A percentile compares a stretch with the other conserved stretches of the same genome.
These are phyloP conservation scores for Apocheima hispidaria DNA, from an alignment of 2,888 invertebrate genomes.

Conservation along the genomic window DNA sequence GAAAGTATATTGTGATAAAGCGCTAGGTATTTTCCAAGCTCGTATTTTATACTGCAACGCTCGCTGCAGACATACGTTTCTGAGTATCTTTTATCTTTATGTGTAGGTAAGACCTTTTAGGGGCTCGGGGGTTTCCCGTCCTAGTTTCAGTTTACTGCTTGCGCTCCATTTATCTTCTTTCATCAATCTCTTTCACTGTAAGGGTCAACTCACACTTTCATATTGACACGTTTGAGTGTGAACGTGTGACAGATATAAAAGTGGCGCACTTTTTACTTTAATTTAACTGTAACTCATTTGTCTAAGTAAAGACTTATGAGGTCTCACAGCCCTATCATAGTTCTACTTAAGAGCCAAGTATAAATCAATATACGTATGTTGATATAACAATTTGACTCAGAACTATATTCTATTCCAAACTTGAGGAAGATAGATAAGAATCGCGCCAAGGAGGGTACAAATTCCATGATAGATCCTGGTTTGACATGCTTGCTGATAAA, in stretches of 20 bases:
- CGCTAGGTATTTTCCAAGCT: conserved; percentile 5
- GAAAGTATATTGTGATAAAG: conserved; percentile 25
- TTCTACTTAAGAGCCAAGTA: too few species aligned
- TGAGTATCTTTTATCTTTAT: conserved; percentile 30
- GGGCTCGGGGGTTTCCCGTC: conserved; percentile 22
- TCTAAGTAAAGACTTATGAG: background rate
- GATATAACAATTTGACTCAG: too few species aligned
- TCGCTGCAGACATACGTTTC: conserved; percentile 21
- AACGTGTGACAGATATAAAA: background rate
- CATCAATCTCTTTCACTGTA: conserved; percentile 28
- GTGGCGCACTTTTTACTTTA: background rate
- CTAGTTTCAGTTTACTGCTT: conserved; percentile 29
- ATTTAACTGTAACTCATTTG: background rate
- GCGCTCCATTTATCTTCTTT: conserved; percentile 31
- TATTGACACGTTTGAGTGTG: background rate
- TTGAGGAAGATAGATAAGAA: too few species aligned
- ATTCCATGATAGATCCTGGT: too few species aligned
- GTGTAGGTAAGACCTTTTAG: conserved; percentile 29
- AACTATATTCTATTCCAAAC: too few species aligned
- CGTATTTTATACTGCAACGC: conserved; percentile 26
- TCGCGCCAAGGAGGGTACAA: too few species aligned
- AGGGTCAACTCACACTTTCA: conserved; percentile 16
- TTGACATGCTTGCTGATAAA: too few species aligned
- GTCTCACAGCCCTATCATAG: too few species aligned
- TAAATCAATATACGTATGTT: too few species aligned